Evolutionary conservation across 2,113 vertebrate genomes (phyloP).

Genomic region (Poeciliopsis turrubarensis): DNA sequence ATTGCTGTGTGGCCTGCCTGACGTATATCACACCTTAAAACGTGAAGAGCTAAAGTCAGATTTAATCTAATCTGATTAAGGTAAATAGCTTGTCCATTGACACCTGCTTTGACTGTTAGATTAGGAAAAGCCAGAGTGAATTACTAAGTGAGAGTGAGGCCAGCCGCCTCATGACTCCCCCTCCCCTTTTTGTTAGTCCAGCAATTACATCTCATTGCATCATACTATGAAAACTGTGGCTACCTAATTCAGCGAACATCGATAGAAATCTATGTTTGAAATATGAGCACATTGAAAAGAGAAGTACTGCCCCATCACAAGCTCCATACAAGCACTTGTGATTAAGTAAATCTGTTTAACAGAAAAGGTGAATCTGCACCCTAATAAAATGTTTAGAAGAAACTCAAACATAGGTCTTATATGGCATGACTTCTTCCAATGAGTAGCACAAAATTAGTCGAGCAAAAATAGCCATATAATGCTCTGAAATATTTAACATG

Average conservation of each 20-base stretch:
- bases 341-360: too few species aligned
- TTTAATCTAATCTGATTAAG: conserved; percentile 69
- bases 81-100: conserved; percentile 68
- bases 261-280: conserved; percentile 13
- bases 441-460: conserved; percentile 63
- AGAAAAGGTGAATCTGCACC: too few species aligned
- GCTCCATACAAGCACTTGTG: too few species aligned
- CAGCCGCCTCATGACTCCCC: conserved; percentile 18
- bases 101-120: conserved; percentile 54
- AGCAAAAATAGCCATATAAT: conserved; percentile 68
- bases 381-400: not conserved
- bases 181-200: conserved; percentile 23
- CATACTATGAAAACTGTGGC: conserved; percentile 47
- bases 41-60: conserved; percentile 53
- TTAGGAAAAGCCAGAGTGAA: conserved; percentile 42
- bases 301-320: too few species aligned
- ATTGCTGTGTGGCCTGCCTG: conserved; percentile 10
- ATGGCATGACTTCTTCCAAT: conserved; percentile 54
- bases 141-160: conserved; percentile 12
- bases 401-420: conserved; percentile 42
- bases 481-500: conserved; percentile 76
- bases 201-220: conserved; percentile 65
- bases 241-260: conserved; percentile 55
- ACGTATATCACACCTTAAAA: conserved; percentile 17
- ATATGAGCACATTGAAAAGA: conserved; percentile 25